Percentiles rank a stretch among this genome's conserved stretches.
phyloP scores from a whole-genome alignment of 2,888 invertebrate species.

The Flabesymbios commensalis region DNA sequence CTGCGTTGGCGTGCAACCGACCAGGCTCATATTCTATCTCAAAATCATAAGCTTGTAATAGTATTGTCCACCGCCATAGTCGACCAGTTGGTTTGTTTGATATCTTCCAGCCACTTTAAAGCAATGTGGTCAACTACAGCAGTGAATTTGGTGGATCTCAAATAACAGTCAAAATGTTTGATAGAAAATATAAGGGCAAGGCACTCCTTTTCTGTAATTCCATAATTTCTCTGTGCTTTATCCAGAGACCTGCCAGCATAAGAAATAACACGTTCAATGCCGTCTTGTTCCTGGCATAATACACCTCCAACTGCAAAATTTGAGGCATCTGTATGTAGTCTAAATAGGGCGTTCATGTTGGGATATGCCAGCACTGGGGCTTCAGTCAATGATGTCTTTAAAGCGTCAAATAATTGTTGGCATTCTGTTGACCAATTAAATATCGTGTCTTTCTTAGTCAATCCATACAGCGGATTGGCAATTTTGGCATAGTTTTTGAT shows the following conservation, averaged over 20 bases:
- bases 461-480: neutral
- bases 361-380: slow-evolving; percentile 2
- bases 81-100: neutral
- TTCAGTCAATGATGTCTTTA: neutral
- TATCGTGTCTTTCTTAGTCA: neutral
- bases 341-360: neutral
- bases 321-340: slow-evolving; percentile 2
- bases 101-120: neutral
- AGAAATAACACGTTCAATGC: slow-evolving; percentile 1
- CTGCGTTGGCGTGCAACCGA: neutral
- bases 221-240: neutral
- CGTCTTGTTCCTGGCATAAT: slow-evolving; percentile 3
- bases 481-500: slow-evolving; percentile 1
- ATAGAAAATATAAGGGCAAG: slow-evolving; percentile 2
- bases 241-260: neutral
- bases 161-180: slow-evolving; percentile 2
- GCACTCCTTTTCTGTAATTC: slow-evolving; percentile 11
- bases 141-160: neutral
- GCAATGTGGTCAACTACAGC: neutral
- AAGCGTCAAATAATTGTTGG: neutral
- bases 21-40: neutral
- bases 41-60: neutral
- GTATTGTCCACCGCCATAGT: neutral
- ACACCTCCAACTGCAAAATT: neutral
- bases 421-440: neutral